These are phyloP conservation scores for Melieria omissa DNA, from an alignment of 2,888 invertebrate species.

Conservation along the genomic window DNA sequence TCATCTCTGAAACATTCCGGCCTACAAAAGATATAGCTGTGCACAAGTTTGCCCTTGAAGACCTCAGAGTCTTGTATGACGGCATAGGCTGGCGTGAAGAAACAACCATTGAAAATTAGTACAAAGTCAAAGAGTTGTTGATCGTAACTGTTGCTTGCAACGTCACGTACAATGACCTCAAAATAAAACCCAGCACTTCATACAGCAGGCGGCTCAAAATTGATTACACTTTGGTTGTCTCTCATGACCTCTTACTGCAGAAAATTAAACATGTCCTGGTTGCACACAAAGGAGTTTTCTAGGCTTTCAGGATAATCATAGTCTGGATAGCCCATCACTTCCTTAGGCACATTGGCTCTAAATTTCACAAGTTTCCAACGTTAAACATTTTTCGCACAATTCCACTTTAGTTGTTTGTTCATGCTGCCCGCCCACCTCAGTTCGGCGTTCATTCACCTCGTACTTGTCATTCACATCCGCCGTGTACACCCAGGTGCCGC, in stretches of 20 bases:
- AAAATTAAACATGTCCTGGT: conserved; percentile 80
- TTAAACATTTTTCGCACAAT: no score
- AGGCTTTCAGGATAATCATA: conserved; percentile 76
- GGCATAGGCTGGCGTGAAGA: conserved; percentile 79
- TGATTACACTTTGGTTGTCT: no score
- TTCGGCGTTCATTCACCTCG: no score
- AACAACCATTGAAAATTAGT: conserved; percentile 90
- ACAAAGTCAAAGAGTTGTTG: conserved; percentile 79
- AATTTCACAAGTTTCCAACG: no score
- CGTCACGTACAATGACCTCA: conserved; percentile 60
- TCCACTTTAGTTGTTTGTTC: no score
- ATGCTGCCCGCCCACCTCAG: no score
- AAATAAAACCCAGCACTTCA: no score
- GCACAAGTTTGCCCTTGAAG: no score
- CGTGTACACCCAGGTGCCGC: neutral
- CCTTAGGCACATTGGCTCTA: conserved; percentile 93
- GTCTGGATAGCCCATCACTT: conserved; percentile 92
- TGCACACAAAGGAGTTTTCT: conserved; percentile 78
- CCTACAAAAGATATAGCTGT: no score
- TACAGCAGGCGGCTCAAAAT: no score
- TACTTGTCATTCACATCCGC: neutral
- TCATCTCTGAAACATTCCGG: no score
- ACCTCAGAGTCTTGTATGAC: conserved; percentile 75
- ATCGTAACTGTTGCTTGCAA: conserved; percentile 58
- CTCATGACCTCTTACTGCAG: conserved; percentile 67